A percentile compares a stretch with the other conserved stretches of the same genome.
Evolutionary conservation across 2,113 vertebrate genomes (phyloP).

Genomic region (Chaetodon auriga): DNA sequence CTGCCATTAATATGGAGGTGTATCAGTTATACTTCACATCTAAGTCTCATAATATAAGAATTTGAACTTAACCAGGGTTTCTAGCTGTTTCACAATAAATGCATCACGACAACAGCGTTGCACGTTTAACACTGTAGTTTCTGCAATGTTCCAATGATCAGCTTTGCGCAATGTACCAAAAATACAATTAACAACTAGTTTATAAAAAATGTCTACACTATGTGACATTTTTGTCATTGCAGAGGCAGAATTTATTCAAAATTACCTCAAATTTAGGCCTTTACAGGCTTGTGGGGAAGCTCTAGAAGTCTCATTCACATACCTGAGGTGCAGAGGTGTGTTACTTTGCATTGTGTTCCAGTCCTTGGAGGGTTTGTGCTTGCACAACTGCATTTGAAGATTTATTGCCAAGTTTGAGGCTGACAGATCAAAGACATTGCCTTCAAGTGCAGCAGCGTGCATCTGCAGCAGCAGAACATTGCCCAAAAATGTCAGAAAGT

Average conservation of each 20-base stretch:
- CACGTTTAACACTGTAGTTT: neutral
- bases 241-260: neutral
- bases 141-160: neutral
- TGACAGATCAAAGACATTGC: conserved; percentile 21
- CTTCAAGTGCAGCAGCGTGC: neutral
- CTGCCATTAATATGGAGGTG: too few relatives aligned
- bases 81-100: too few relatives aligned
- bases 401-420: conserved; percentile 5
- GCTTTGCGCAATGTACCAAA: neutral
- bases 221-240: neutral
- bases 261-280: neutral
- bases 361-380: conserved; percentile 15
- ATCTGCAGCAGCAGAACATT: conserved; percentile 5
- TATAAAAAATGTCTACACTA: neutral
- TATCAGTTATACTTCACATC: too few relatives aligned
- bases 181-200: neutral
- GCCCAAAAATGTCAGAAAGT: conserved; percentile 1
- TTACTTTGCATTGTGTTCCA: neutral
- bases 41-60: too few relatives aligned
- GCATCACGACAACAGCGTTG: neutral
- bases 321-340: neutral
- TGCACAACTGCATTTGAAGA: conserved; percentile 4
- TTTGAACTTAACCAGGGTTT: too few relatives aligned
- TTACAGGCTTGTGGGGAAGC: neutral
- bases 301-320: neutral